Evolutionary conservation across 2,797 vertebrate species (phyloP), one percentile per base, ranked within the genome.

Genomic region (Typhlichthys subterraneus): DNA sequence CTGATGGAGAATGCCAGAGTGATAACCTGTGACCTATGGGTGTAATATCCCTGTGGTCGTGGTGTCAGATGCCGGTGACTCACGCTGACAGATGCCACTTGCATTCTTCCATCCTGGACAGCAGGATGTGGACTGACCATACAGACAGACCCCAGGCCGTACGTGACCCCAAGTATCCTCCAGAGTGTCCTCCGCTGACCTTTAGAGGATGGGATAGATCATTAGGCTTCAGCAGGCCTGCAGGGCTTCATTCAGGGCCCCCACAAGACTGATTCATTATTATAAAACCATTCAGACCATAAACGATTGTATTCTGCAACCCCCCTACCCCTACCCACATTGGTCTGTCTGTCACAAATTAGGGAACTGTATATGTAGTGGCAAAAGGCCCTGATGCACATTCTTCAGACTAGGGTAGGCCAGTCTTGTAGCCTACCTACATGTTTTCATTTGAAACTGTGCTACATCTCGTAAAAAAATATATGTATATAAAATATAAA

Each of bases 21-120:
- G 70, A 69, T 75, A 69, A 77, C 55, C 72, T 62, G 5, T 61
- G 68, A 80, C 65, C 55, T 67, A 12, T 52, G 14, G 45, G 14
- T 66, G 54, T 48, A 53, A 54, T 55, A 54, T 79, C 31, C 55
- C 59, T 59, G 53, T 67, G 49, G 53, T n/a, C 46, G 31, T 58
- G 63, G 38, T 55, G 53, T 80, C 50, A 67, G 10, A 63, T 17
- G 63, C 61, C 17, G 1, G 60, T 57, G 14, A 77, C 91, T 91
- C 72, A 92, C 88, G 80, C 63, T 82, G 82, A 83, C 90, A 92
- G 68, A 81, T 48, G 60, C 81, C 74, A 2, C 75, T 71, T 33
- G 86, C 79, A 73, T 87, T 89, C 77, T 60, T 92, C 89, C 90
- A 92, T 61, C 89, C 87, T 31, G 73, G 70, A 81, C 85, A 90